phyloP scores from a whole-genome alignment of 2,113 vertebrate species.

The Vimba vimba region DNA sequence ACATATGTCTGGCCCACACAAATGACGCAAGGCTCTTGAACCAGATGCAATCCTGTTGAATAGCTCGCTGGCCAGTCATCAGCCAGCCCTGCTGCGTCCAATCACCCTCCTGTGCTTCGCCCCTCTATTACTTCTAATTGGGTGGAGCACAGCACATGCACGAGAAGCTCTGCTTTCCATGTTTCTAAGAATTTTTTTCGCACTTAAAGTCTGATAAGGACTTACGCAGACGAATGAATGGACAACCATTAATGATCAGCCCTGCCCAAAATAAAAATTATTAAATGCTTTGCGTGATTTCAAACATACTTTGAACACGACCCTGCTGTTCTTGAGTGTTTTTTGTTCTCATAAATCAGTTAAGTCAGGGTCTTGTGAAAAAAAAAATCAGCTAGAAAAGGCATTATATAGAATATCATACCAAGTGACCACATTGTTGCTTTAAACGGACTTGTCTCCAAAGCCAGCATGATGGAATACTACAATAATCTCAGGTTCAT shows the following conservation, averaged over 20 bases:
- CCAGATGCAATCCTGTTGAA: conserved; percentile 18
- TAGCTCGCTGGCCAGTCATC: conserved; percentile 21
- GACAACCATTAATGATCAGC: background rate
- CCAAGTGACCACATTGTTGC: background rate
- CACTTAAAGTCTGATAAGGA: background rate
- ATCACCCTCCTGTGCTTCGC: conserved; percentile 17
- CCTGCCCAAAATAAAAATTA: background rate
- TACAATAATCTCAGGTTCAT: background rate
- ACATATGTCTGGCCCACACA: conserved; percentile 38
- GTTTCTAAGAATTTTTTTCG: background rate
- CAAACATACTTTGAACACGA: background rate
- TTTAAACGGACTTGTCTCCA: background rate
- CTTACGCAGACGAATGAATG: background rate
- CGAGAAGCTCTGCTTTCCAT: conserved; percentile 7
- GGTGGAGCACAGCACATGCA: background rate
- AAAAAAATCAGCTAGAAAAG: background rate
- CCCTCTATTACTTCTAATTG: conserved; percentile 24
- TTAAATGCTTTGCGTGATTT: conserved; percentile 10
- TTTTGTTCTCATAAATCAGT: background rate
- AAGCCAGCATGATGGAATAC: background rate
- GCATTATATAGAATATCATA: background rate
- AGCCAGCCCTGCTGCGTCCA: conserved; percentile 22
- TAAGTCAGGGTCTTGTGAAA: background rate
- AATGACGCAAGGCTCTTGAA: conserved; percentile 49
- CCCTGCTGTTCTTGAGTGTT: background rate